A percentile compares a stretch with the other conserved stretches of the same genome.
phyloP scores from a whole-genome alignment of 2,113 vertebrate genomes.

The Perca fluviatilis region DNA sequence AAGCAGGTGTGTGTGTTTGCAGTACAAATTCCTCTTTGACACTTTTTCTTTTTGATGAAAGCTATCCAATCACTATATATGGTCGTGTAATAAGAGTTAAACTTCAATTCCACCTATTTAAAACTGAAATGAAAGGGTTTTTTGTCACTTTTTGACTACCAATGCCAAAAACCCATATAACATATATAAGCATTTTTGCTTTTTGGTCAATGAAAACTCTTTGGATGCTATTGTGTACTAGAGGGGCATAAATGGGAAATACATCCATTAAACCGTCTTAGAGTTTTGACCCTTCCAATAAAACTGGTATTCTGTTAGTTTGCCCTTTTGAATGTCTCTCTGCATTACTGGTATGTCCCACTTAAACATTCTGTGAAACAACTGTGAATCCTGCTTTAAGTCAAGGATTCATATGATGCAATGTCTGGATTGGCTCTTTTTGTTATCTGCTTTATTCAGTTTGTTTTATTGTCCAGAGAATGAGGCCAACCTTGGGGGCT shows the following conservation, averaged over 20 bases:
- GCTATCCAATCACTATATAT: background rate
- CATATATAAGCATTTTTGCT: background rate
- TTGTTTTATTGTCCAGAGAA: background rate
- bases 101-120: background rate
- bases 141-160: background rate
- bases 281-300: background rate
- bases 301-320: background rate
- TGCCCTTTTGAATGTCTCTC: background rate
- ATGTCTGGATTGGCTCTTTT: slow-evolving; percentile 3
- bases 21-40: background rate
- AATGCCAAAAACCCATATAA: background rate
- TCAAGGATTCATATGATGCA: background rate
- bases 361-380: background rate
- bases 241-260: background rate
- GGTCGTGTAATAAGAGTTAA: background rate
- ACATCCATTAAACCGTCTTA: background rate
- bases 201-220: background rate
- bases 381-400: background rate
- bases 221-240: background rate
- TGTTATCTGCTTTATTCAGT: too few species aligned
- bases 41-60: background rate
- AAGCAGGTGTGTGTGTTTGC: background rate
- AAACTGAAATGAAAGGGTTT: background rate
- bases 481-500: background rate
- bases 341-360: background rate